Percentiles rank a stretch among this genome's conserved stretches.
phyloP scores from a whole-genome alignment of 2,113 vertebrate genomes.

The Theristicus caerulescens region DNA sequence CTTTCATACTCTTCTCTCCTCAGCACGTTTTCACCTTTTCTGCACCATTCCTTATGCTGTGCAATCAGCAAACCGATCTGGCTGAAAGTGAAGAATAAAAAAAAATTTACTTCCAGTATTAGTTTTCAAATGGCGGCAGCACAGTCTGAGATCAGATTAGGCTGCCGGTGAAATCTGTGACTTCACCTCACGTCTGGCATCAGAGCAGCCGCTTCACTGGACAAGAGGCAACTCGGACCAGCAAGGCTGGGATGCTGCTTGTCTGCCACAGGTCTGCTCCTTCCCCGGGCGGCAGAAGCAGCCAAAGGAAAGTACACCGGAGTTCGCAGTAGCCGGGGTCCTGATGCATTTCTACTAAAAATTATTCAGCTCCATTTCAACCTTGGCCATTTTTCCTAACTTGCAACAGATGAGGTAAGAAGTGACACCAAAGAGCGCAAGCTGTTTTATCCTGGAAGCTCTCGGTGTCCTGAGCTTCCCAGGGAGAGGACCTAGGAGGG shows the following conservation, averaged over 20 bases:
- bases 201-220: not conserved
- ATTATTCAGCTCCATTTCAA: not conserved
- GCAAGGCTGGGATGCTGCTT: not conserved
- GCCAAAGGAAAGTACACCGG: rapidly evolving
- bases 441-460: not conserved
- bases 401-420: not conserved
- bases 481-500: not conserved
- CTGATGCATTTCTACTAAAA: not conserved
- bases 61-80: slow-evolving; percentile 7
- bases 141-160: not conserved
- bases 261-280: not conserved
- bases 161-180: rapidly evolving
- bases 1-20: not conserved
- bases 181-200: not conserved
- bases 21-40: not conserved
- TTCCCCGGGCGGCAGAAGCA: rapidly evolving
- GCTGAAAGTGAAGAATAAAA: not conserved
- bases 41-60: not conserved
- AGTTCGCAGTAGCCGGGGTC: not conserved
- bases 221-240: not conserved
- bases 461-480: not conserved
- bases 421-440: not conserved
- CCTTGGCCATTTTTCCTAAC: not conserved
- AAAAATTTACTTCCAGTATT: not conserved
- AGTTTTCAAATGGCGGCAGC: not conserved